Base-by-base conservation (phyloP, 2,888 invertebrate species). In the Andricus quercusramuli region DNA sequence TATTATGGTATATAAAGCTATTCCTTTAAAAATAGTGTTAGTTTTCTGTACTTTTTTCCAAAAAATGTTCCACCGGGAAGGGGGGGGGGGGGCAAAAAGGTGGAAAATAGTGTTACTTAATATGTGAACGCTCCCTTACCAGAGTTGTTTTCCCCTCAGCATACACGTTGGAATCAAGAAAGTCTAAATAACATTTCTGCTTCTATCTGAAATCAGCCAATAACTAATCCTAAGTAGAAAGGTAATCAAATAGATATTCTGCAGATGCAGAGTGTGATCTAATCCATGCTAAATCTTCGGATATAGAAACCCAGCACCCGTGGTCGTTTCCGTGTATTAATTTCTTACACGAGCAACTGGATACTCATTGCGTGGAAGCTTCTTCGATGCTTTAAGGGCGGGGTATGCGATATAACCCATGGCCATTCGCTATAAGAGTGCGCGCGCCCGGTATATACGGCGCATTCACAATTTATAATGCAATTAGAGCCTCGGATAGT, bases 391-490 rank as follows among this genome's bases (percentile, higher is more conserved):
- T 80, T 77, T 78, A 78, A 81, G 84, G 84, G 84, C 67, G 81
- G 81, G 84, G 83, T 80, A 79, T 82, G 82, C 83, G 81, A 81
- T 76, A 37, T 37, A 37, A 37, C 37, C 37, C 8, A 37, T 37
- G 37, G 37, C 80, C 81, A 81, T 65, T 65, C 32, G 32, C 65
- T 62, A 82, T 83, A 84, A 81, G 86, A 82, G 83, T 86, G 87
- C 89, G 88, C 86, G 88, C 85, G 88, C 87, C 87, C 85, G 87
- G 89, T 65, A 32, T 85, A 87, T 87, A 88, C 83, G 88, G 88
- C 86, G 87, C 89, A 90, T 90, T 89, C 91, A 90, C 92, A 92
- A 92, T 92, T 92, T 92, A 92, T 92, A 92, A 92, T 92, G 92
- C 92, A 92, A 92, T 92, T 92, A 92, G 91, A 91, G 91, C 90